Evolutionary conservation across 2,888 invertebrate species (phyloP).

Genomic region (Pogonocherus hispidulus): DNA sequence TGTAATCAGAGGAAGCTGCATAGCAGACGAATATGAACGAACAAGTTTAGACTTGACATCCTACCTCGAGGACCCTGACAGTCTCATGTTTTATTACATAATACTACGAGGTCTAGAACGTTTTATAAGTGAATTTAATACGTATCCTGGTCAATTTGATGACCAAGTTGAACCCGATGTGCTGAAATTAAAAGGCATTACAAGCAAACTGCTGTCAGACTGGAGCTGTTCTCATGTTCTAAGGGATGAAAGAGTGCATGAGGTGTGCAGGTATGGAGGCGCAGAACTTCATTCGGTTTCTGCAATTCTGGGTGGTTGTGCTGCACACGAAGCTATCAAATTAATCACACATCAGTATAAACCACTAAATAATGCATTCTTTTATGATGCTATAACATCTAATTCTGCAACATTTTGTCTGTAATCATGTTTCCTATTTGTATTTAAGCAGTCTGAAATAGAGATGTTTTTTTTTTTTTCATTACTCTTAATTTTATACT

Average conservation of each 20-base stretch:
- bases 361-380: slow-evolving; percentile 94
- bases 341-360: slow-evolving; percentile 96
- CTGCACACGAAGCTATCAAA: slow-evolving; percentile 97
- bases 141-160: slow-evolving; percentile 90
- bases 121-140: slow-evolving; percentile 89
- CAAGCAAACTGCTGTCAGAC: slow-evolving; percentile 82
- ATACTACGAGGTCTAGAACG: slow-evolving; percentile 91
- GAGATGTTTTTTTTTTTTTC: too few species aligned
- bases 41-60: slow-evolving; percentile 61
- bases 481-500: too few species aligned
- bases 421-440: slow-evolving; percentile 66
- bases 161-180: slow-evolving; percentile 89
- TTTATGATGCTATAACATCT: slow-evolving; percentile 94
- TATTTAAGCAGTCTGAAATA: neutral
- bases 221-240: slow-evolving; percentile 82
- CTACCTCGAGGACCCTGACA: slow-evolving; percentile 83
- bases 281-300: slow-evolving; percentile 95
- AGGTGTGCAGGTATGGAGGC: slow-evolving; percentile 85
- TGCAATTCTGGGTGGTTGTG: slow-evolving; percentile 87
- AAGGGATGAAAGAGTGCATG: slow-evolving; percentile 95
- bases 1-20: slow-evolving; percentile 83
- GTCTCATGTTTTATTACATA: slow-evolving; percentile 90
- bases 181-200: slow-evolving; percentile 82
- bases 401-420: slow-evolving; percentile 86
- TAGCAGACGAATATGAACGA: slow-evolving; percentile 85